These are phyloP conservation scores for Parnassius mnemosyne DNA, from an alignment of 2,888 invertebrate species.

Conservation along the genomic window DNA sequence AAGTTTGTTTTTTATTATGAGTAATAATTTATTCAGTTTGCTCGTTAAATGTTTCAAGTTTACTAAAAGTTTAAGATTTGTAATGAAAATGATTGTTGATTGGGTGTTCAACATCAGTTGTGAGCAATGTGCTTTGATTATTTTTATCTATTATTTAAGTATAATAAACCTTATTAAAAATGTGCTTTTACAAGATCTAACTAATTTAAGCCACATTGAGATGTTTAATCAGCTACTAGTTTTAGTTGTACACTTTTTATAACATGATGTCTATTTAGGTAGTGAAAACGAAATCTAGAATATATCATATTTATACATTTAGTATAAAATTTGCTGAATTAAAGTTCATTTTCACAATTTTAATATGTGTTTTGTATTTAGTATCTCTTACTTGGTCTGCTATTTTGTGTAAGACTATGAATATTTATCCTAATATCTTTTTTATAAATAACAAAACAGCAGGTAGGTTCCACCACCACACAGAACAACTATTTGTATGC, in stretches of 20 bases:
- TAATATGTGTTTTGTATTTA: slow-evolving; percentile 56
- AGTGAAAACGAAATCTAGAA: slow-evolving; percentile 79
- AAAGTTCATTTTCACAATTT: slow-evolving; percentile 81
- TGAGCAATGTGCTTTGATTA: slow-evolving; percentile 76
- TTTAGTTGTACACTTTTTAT: slow-evolving; percentile 81
- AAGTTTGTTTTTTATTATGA: slow-evolving; percentile 79
- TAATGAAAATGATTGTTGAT: slow-evolving; percentile 74
- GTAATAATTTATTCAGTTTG: slow-evolving; percentile 81
- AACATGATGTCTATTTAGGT: slow-evolving; percentile 81
- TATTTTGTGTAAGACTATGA: background rate
- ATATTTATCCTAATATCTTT: too few species aligned
- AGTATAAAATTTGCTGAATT: slow-evolving; percentile 81
- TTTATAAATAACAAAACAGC: too few species aligned
- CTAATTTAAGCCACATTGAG: slow-evolving; percentile 79
- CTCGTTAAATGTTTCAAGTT: slow-evolving; percentile 81
- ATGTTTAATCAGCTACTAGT: slow-evolving; percentile 80
- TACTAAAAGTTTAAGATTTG: slow-evolving; percentile 78
- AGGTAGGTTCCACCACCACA: too few species aligned
- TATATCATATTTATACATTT: slow-evolving; percentile 81
- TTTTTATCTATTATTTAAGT: slow-evolving; percentile 79
- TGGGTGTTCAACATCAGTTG: slow-evolving; percentile 72
- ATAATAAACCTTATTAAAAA: slow-evolving; percentile 73
- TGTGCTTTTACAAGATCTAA: slow-evolving; percentile 81
- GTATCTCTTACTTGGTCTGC: slow-evolving; percentile 23
- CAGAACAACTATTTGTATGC: too few species aligned